Evolutionary conservation across 2,797 vertebrate species (phyloP).

Genomic region (Mycteria americana): DNA sequence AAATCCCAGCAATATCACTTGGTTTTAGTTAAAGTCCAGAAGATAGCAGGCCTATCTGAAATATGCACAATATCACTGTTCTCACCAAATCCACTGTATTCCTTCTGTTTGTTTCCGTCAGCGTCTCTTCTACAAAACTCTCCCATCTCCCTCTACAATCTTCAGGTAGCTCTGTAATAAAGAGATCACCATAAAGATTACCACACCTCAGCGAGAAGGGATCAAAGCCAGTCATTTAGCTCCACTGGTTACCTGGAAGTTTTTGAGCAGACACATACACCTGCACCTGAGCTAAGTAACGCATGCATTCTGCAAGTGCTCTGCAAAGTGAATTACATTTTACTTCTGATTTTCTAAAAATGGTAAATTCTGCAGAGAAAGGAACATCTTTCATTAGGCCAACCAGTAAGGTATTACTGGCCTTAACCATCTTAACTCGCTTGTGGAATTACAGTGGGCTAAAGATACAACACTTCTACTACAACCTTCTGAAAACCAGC

Average conservation of each 20-base stretch:
- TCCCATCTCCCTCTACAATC: constrained; percentile 97
- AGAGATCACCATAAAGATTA: neutral
- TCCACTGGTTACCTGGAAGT: neutral
- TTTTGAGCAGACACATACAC: neutral
- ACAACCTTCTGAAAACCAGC: neutral
- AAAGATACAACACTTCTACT: neutral
- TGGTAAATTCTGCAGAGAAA: neutral
- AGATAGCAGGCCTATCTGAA: neutral
- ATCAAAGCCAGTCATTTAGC: neutral
- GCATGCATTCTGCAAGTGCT: fast-evolving
- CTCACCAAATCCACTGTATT: constrained; percentile 96
- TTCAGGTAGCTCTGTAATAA: constrained; percentile 86
- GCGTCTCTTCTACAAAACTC: constrained; percentile 92
- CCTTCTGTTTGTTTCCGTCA: constrained; percentile 91
- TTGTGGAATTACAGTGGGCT: neutral
- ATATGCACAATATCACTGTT: too few relatives aligned
- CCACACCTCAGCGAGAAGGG: neutral
- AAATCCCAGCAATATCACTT: fast-evolving
- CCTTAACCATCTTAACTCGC: too few relatives aligned
- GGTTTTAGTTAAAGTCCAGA: neutral
- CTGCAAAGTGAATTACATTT: neutral
- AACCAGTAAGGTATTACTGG: neutral
- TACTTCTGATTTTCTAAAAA: neutral
- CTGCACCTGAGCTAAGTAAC: fast-evolving
- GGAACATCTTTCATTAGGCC: neutral